These are phyloP conservation scores for Hippocampus guttulatus DNA, from an alignment of 2,113 vertebrate genomes.

Conservation along the genomic window DNA sequence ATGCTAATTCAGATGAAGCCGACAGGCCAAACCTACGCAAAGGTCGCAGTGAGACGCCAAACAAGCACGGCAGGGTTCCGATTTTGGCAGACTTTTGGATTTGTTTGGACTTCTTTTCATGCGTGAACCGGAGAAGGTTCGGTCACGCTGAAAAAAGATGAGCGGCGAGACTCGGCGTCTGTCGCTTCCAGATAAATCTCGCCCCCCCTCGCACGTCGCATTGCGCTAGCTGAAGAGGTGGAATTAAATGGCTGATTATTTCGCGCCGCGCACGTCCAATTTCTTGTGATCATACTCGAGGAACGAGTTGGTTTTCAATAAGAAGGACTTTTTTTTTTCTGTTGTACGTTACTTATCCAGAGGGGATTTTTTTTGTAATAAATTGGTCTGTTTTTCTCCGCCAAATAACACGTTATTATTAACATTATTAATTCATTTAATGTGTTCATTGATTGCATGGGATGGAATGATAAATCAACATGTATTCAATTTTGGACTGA, in stretches of 20 bases:
- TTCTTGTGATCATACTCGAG: constrained; percentile 49
- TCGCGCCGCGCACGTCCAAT: constrained; percentile 44
- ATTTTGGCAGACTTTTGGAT: neutral
- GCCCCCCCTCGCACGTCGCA: constrained; percentile 41
- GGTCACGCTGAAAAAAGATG: constrained; percentile 36
- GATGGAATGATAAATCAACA: no score
- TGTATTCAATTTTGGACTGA: no score
- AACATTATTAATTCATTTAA: no score
- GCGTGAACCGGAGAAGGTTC: constrained; percentile 36
- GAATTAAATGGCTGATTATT: constrained; percentile 48
- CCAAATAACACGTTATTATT: no score
- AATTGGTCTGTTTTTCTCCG: no score
- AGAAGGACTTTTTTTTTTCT: neutral
- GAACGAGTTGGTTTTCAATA: constrained; percentile 1
- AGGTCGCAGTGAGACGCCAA: constrained; percentile 26
- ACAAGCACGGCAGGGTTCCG: neutral
- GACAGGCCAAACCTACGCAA: constrained; percentile 28
- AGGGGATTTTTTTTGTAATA: neutral
- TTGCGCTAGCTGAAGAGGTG: constrained; percentile 49
- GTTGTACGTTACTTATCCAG: neutral
- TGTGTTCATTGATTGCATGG: no score
- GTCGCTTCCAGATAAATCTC: constrained; percentile 69
- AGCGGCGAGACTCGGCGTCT: constrained; percentile 48
- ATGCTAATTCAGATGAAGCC: constrained; percentile 6
- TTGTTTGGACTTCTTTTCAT: constrained; percentile 33